Evolutionary conservation across 2,113 vertebrate species (phyloP), one percentile per base, ranked within the genome.

Genomic region (Myxocyprinus asiaticus): DNA sequence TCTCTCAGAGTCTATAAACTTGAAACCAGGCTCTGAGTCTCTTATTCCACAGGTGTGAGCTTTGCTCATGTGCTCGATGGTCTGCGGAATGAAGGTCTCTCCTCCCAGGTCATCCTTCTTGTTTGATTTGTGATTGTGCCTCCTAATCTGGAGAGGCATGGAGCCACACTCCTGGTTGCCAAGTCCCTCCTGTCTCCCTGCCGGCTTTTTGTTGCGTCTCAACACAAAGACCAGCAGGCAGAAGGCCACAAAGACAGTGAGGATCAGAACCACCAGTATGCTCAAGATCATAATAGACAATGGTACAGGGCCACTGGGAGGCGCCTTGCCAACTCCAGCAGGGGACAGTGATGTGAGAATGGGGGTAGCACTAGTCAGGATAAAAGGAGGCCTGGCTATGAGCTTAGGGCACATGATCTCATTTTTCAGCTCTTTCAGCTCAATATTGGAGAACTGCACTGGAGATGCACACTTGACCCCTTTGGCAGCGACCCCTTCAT

Each of bases 171-270:
- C 97, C 10, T 95, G 94, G 73, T 91, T 95, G 6, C 95, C 96
- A 75, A 98, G 90, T 10, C 96, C 96, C 90, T 98, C 97, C 0
- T 97, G 96, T 78, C 97, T 94, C 70, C 94, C 91, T 0, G 89
- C 88, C 0, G 96, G 95, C 83, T 98, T 98, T 88, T 97, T 98
- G 92, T 98, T 98, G 79, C 98, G 93, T 82, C 95, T 93, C 82
- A 99, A 90, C 82, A 99, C 98, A 79, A 99, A 98, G 79, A 99
- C 94, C 45, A 99, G 93, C 69, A 99, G 96, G 88, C 97, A 99
- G 86, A 99, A 99, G 84, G 98, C 98, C 81, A 99, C 96, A 55
- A 99, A 99, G 83, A 99, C 98, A 0, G 98, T 99, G 68, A 98
- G 89, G 86, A 99, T 99, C 12, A 99, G 94, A 85, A 99, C 98